phyloP scores from a whole-genome alignment of 37 sponge, comb jelly and placozoan species.

The Amphimedon queenslandica region DNA sequence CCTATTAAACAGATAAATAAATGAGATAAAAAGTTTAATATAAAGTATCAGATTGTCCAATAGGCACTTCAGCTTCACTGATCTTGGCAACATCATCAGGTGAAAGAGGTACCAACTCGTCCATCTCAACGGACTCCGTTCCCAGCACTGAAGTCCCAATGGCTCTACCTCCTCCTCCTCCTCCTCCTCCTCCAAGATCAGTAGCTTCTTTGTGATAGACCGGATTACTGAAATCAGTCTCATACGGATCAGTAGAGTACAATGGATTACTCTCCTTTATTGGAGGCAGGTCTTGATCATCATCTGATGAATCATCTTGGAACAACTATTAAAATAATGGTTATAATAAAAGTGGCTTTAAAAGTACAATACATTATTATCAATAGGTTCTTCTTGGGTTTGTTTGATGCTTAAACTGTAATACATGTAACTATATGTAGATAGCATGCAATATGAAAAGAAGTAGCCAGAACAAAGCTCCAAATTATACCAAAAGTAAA shows the following conservation, averaged over 20 bases:
- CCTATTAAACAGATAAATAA: too few species aligned
- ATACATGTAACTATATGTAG: too few species aligned
- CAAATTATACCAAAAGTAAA: too few species aligned
- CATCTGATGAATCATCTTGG: neutral
- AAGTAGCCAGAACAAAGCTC: too few species aligned
- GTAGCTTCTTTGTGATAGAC: constrained; percentile 14
- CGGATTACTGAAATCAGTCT: constrained; percentile 61
- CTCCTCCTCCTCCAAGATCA: neutral
- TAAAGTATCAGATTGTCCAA: constrained; percentile 44
- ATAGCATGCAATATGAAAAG: too few species aligned
- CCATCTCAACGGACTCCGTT: constrained; percentile 2
- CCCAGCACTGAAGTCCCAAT: neutral
- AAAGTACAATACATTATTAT: too few species aligned
- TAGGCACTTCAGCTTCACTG: constrained; percentile 1
- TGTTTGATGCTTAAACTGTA: too few species aligned
- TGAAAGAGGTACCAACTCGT: neutral
- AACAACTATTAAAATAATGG: too few species aligned
- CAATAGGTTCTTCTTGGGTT: too few species aligned
- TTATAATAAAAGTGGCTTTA: too few species aligned
- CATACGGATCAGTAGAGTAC: constrained; percentile 58
- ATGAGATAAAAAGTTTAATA: constrained; percentile 36
- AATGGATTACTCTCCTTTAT: constrained; percentile 52
- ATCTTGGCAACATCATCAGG: neutral
- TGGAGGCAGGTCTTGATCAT: constrained; percentile 12
- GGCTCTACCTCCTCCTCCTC: neutral